phyloP scores from a whole-genome alignment of 2,888 invertebrate species.

The Heliconius hortense region DNA sequence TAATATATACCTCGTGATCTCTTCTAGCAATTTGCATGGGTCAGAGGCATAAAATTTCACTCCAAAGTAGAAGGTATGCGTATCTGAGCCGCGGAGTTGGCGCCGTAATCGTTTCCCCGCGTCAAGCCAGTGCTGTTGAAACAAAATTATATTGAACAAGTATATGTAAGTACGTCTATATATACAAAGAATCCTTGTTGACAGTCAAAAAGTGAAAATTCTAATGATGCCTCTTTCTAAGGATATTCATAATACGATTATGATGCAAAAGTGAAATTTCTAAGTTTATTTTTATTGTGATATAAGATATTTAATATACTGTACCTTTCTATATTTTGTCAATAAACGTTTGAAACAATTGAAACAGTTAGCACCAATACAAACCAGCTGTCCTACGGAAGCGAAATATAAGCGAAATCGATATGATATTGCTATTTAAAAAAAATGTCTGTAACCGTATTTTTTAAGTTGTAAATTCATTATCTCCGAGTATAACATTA shows the following conservation, averaged over 20 bases:
- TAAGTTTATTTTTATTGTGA: neutral
- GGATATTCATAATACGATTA: neutral
- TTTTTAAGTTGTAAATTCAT: too few species aligned
- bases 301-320: too few species aligned
- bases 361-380: too few species aligned
- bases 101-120: slow-evolving; percentile 93
- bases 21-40: slow-evolving; percentile 97
- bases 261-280: neutral
- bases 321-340: too few species aligned
- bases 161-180: neutral
- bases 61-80: slow-evolving; percentile 96
- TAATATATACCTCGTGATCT: slow-evolving; percentile 91
- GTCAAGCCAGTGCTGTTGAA: slow-evolving; percentile 94
- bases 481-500: too few species aligned
- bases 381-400: too few species aligned
- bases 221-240: neutral
- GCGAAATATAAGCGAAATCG: too few species aligned
- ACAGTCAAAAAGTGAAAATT: neutral
- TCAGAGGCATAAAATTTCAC: slow-evolving; percentile 99
- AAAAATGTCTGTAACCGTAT: too few species aligned
- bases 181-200: neutral
- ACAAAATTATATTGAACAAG: slow-evolving; percentile 20
- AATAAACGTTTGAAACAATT: too few species aligned
- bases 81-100: slow-evolving; percentile 90
- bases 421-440: too few species aligned